Percentiles rank a stretch among this genome's conserved stretches.
phyloP scores from a whole-genome alignment of 53 echinoderm and acorn worm species.

The Mesocentrotus franciscanus region DNA sequence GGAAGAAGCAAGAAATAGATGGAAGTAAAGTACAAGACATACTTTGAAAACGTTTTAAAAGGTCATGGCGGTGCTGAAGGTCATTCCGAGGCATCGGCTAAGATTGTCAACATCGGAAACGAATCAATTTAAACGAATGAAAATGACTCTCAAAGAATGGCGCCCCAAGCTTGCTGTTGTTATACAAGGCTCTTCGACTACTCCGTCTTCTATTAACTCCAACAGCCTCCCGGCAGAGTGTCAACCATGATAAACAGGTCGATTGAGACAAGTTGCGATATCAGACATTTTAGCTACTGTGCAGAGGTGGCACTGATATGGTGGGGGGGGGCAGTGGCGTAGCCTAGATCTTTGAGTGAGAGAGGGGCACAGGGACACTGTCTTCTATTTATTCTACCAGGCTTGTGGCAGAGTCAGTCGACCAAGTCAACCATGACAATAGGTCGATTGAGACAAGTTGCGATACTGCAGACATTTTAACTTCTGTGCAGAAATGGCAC shows the following conservation, averaged over 20 bases:
- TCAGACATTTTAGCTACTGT: too few species aligned
- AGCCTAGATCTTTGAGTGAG: too few species aligned
- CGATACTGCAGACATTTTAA: too few species aligned
- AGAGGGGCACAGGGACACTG: too few species aligned
- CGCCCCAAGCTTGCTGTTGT: not conserved
- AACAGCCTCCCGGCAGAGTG: slow-evolving; percentile 12
- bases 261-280: not conserved
- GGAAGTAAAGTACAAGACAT: not conserved
- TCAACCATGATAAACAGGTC: slow-evolving; percentile 9
- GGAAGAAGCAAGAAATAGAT: not conserved
- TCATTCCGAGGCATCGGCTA: slow-evolving; percentile 14
- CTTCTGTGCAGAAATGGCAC: too few species aligned
- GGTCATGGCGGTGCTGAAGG: not conserved
- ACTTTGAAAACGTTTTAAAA: not conserved
- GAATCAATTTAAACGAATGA: slow-evolving; percentile 47
- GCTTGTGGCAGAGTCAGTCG: too few species aligned
- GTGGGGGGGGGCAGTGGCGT: too few species aligned
- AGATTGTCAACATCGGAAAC: slow-evolving; percentile 40
- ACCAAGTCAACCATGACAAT: too few species aligned
- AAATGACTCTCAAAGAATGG: slow-evolving; percentile 55
- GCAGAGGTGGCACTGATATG: too few species aligned
- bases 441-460: too few species aligned
- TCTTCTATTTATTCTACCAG: too few species aligned
- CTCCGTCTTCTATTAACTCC: not conserved
- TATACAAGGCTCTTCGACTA: not conserved